phyloP scores from a whole-genome alignment of 2,888 invertebrate species.

The Melolontha melolontha region DNA sequence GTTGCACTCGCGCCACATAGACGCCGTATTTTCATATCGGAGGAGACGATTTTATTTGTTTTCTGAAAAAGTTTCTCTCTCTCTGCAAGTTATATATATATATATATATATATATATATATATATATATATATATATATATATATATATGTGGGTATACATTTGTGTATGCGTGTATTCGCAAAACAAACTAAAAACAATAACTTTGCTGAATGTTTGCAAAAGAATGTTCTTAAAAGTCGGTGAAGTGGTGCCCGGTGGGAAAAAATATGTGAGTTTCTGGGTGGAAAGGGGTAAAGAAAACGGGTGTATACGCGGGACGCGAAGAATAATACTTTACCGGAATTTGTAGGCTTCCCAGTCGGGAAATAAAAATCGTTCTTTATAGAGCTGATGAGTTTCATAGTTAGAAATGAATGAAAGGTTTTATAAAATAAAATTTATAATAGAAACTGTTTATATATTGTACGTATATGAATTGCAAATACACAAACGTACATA shows the following conservation, averaged over 20 bases:
- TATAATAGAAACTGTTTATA: too few species aligned
- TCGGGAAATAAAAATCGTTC: slow-evolving; percentile 23
- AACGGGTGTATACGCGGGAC: slow-evolving; percentile 21
- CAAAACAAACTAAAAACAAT: slow-evolving; percentile 63
- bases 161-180: slow-evolving; percentile 53
- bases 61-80: slow-evolving; percentile 56
- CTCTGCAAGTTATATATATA: slow-evolving; percentile 16
- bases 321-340: slow-evolving; percentile 25
- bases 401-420: too few species aligned
- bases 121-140: background rate
- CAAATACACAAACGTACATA: too few species aligned
- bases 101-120: slow-evolving; percentile 5
- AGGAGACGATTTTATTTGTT: slow-evolving; percentile 57
- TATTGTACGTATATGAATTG: too few species aligned
- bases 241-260: slow-evolving; percentile 29
- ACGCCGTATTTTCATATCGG: slow-evolving; percentile 46
- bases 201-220: slow-evolving; percentile 50
- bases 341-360: slow-evolving; percentile 27
- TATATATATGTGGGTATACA: slow-evolving; percentile 45
- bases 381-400: slow-evolving; percentile 23
- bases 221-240: slow-evolving; percentile 42
- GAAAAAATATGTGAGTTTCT: slow-evolving; percentile 31
- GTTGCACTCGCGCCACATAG: slow-evolving; percentile 46
- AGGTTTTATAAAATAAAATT: too few species aligned
- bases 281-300: slow-evolving; percentile 9